A percentile compares a stretch with the other conserved stretches of the same genome.
phyloP scores from a whole-genome alignment of 1,140 invertebrate species.

The Eumaeus atala region DNA sequence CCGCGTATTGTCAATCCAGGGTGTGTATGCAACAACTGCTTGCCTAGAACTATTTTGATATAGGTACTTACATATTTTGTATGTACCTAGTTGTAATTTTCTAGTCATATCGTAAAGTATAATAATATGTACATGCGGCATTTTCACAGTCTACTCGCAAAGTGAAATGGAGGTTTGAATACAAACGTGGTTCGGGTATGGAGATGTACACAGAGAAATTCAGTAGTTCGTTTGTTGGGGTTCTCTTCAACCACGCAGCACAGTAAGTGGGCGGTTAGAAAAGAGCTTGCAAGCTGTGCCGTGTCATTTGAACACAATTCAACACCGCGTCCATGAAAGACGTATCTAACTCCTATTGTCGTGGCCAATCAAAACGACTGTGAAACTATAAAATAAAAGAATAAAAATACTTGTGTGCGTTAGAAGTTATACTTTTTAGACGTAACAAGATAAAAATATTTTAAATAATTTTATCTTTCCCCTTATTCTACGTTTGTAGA shows the following conservation, averaged over 20 bases:
- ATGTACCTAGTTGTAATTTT: too few species aligned
- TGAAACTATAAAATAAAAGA: too few species aligned
- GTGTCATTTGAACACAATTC: conserved; percentile 25
- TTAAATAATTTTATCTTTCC: too few species aligned
- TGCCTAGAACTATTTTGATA: too few species aligned
- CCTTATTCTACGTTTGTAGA: too few species aligned
- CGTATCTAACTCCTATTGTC: neutral
- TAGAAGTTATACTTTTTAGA: too few species aligned
- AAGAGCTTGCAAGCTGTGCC: conserved; percentile 28
- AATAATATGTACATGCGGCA: conserved; percentile 31
- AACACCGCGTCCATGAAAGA: neutral
- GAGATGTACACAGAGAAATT: conserved; percentile 99
- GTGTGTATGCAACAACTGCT: too few species aligned
- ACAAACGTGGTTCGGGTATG: conserved; percentile 98
- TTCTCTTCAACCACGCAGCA: conserved; percentile 97
- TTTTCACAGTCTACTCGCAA: conserved; percentile 90
- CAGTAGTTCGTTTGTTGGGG: conserved; percentile 96
- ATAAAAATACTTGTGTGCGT: too few species aligned
- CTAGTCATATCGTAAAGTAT: neutral
- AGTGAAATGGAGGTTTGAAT: conserved; percentile 98
- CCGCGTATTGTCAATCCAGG: too few species aligned
- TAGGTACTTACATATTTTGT: too few species aligned
- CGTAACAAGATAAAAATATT: too few species aligned
- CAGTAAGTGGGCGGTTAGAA: conserved; percentile 87
- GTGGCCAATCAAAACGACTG: neutral